Evolutionary conservation across 2,113 vertebrate genomes (phyloP).

Genomic region (Macaca fascicularis): DNA sequence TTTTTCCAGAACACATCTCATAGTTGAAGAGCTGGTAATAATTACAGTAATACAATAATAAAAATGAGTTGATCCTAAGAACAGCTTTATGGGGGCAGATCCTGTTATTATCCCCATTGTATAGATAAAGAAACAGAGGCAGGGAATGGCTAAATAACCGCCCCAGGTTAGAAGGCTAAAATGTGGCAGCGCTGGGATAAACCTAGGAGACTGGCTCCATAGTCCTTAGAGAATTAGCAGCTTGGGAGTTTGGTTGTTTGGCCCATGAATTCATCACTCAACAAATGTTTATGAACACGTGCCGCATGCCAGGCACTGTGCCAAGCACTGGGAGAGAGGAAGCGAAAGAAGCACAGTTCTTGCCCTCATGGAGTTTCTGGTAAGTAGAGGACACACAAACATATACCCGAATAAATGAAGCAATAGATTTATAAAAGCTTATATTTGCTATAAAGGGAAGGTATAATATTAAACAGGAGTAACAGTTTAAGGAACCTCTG

Average conservation of each 20-base stretch:
- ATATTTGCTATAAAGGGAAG: background rate
- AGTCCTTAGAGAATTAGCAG: background rate
- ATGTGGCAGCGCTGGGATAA: background rate
- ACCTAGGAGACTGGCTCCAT: background rate
- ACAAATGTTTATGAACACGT: background rate
- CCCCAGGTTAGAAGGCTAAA: background rate
- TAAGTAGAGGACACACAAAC: background rate
- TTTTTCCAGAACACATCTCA: background rate
- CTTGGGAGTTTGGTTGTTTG: background rate
- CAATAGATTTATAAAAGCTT: background rate
- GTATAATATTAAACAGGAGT: background rate
- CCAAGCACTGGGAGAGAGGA: background rate
- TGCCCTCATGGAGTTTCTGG: background rate
- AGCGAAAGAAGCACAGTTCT: background rate
- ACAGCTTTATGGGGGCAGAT: background rate
- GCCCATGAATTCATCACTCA: conserved; percentile 9
- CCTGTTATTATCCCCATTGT: background rate
- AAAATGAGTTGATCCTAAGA: background rate
- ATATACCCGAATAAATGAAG: background rate
- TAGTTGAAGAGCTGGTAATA: background rate
- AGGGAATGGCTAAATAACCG: background rate
- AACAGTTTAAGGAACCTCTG: background rate
- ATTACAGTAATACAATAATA: background rate
- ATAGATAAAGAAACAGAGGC: background rate
- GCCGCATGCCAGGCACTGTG: background rate